Percentiles rank a stretch among this genome's conserved stretches.
Conservation (phyloP, 53 echinoderm and acorn worm species). For the Antedon mediterranea region DNA sequence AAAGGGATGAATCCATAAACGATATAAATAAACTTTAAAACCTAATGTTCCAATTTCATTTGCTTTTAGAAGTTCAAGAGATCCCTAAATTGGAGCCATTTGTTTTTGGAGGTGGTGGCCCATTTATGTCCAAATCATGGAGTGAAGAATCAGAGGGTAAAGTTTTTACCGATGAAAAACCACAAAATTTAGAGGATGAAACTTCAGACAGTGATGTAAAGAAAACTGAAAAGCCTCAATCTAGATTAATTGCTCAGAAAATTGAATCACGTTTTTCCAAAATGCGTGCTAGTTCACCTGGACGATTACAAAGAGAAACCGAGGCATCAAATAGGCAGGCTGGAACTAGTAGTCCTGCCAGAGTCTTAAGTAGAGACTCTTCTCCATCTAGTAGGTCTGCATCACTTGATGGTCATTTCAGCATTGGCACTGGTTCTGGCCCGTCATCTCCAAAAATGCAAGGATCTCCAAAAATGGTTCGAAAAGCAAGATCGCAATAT, state of each 20-base stretch:
- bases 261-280: not conserved
- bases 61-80: not conserved
- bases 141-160: not conserved
- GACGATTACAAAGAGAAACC: not conserved
- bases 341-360: not conserved
- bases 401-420: constrained; percentile 50
- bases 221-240: not conserved
- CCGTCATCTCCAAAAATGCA: constrained; percentile 77
- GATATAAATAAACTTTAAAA: not conserved
- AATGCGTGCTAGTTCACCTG: not conserved
- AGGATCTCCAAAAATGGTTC: constrained; percentile 62
- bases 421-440: constrained; percentile 56
- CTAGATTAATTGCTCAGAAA: not conserved
- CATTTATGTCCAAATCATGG: not conserved
- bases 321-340: not conserved
- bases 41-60: not conserved
- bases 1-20: not conserved
- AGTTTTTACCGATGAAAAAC: not conserved
- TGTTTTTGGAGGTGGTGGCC: not conserved
- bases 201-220: not conserved
- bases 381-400: not conserved
- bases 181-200: not conserved
- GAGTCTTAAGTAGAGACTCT: not conserved
- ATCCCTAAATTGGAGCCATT: not conserved
- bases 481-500: constrained; percentile 53